Evolutionary conservation across 1,140 invertebrate species (phyloP), one percentile per base, ranked within the genome.

Genomic region (Propsilocerus akamusi): DNA sequence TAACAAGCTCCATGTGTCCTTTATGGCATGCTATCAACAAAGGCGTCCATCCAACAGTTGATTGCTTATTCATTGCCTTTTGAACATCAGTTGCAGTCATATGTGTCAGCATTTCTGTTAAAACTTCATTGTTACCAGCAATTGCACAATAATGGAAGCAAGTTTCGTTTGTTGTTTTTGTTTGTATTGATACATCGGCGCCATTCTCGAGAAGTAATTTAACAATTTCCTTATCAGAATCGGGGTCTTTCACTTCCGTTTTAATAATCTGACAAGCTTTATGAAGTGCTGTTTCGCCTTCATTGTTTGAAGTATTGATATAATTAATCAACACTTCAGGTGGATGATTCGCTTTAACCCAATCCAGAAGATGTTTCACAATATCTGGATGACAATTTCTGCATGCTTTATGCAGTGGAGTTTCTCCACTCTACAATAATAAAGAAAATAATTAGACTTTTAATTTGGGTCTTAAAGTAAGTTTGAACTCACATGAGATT

Each of bases 141-240:
- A 89, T 71, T 5, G 93, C 91, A 59, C 90, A 91, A 57, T 93
- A 86, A 66, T 99, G 96, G 57, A 99, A 86, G 0, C 89, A 83
- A 0, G 94, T 95, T 71, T 99, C 95, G 55, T 83, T 75, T 0
- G 78, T 82, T 69, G 89, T 78, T 67, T 80, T 86, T 0, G 92
- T 93, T 54, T 82, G 79, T 48, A 86, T 62, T 26, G 80, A 81
- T 0, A 92, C 83, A 63, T 97, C 88, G 0, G 89, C 93, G 12
- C 88, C 89, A 54, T 83, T 83, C 62, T 95, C 79, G 30, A 98
- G 71, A 0, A 99, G 72, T 10, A 88, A 74, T 55, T 83, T 80
- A 2, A 96, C 83, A 2, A 97, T 82, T 62, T 94, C 86, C 57
- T 81, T 79, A 63, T 97, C 95, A 52, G 94, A 87, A 34, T 84